Evolutionary conservation across 1,140 invertebrate species (phyloP).

Genomic region (Heliconius congener): DNA sequence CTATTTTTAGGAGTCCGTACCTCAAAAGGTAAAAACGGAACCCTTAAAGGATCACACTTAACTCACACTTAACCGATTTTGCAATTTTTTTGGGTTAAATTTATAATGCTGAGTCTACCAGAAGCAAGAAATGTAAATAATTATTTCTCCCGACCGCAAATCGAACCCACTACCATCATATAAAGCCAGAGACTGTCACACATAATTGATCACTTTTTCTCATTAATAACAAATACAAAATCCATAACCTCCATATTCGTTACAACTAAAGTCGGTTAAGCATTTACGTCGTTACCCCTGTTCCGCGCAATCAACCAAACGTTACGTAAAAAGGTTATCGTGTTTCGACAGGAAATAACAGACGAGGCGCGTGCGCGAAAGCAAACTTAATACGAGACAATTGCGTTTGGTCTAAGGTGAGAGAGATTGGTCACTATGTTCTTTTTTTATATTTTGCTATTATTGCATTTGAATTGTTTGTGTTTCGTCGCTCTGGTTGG

Average conservation of each 20-base stretch:
- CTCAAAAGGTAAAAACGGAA: too few species aligned
- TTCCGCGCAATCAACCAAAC: constrained; percentile 48
- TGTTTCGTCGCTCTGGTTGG: too few species aligned
- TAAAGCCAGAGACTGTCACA: neutral
- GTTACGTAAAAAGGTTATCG: constrained; percentile 54
- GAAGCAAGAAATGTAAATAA: too few species aligned
- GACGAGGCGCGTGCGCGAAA: constrained; percentile 60
- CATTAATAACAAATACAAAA: constrained; percentile 15
- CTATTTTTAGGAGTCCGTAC: too few species aligned
- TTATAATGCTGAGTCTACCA: too few species aligned
- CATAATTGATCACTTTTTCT: neutral
- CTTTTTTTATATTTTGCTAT: neutral
- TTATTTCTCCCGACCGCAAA: too few species aligned
- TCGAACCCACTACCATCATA: too few species aligned
- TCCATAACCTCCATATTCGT: constrained; percentile 14
- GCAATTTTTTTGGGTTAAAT: too few species aligned
- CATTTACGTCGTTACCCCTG: constrained; percentile 38
- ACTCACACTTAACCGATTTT: too few species aligned
- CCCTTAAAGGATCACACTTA: too few species aligned
- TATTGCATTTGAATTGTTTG: too few species aligned
- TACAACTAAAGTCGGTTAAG: constrained; percentile 27
- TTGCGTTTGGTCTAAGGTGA: constrained; percentile 31
- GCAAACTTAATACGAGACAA: constrained; percentile 56
- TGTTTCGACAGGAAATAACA: constrained; percentile 66
- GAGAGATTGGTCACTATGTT: constrained; percentile 16